These are phyloP conservation scores for Gnathonemus echidnorhynchus DNA, from an alignment of 2,113 vertebrate species.

Conservation along the genomic window DNA sequence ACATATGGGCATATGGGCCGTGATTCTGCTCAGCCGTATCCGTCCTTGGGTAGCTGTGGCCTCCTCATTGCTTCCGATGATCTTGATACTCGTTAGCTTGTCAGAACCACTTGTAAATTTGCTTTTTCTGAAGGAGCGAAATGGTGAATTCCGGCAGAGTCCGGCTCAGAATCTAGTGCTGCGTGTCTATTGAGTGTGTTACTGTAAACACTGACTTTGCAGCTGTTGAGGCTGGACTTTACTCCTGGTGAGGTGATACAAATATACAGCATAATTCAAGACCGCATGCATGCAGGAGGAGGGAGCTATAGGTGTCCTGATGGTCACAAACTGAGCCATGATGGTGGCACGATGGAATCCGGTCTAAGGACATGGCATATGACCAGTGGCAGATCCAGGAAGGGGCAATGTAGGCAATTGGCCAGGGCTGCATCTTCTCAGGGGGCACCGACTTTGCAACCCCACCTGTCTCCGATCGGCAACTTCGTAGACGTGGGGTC, in stretches of 20 bases:
- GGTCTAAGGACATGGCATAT: neutral
- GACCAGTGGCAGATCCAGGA: neutral
- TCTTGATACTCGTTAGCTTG: neutral
- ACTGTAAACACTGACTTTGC: neutral
- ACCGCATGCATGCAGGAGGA: neutral
- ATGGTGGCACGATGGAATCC: neutral
- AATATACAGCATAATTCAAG: neutral
- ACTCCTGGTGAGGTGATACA: neutral
- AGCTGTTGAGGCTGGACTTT: neutral
- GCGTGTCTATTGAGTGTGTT: neutral
- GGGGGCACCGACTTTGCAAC: neutral
- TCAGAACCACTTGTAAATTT: neutral
- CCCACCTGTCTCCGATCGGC: neutral
- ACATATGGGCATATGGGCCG: constrained; percentile 21
- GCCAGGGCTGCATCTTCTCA: neutral
- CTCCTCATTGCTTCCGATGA: neutral
- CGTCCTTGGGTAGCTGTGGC: neutral
- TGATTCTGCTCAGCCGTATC: neutral
- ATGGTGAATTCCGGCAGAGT: neutral
- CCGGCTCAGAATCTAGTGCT: neutral
- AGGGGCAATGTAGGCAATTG: neutral
- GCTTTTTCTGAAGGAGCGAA: neutral
- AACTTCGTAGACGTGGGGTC: neutral
- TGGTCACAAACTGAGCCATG: neutral
- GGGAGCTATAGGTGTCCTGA: neutral